phyloP scores from a whole-genome alignment of 2,113 vertebrate species.

The Ctenomys sociabilis region DNA sequence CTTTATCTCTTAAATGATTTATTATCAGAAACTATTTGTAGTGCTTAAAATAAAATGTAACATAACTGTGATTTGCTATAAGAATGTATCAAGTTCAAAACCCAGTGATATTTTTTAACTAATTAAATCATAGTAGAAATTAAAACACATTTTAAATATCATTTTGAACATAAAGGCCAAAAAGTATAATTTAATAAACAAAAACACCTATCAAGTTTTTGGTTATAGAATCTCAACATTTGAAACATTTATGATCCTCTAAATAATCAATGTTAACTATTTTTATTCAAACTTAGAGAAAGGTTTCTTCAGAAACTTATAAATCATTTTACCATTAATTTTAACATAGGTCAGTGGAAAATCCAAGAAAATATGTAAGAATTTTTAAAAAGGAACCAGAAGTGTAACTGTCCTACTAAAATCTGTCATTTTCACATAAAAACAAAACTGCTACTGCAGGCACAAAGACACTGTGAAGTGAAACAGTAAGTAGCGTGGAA shows the following conservation, averaged over 20 bases:
- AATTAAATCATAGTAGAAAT: not conserved
- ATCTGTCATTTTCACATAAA: not conserved
- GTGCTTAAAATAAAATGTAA: not conserved
- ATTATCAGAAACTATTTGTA: conserved; percentile 9
- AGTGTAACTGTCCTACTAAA: not conserved
- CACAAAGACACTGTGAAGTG: not conserved
- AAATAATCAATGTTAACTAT: not conserved
- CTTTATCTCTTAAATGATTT: not conserved
- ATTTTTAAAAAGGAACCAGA: not conserved
- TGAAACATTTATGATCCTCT: not conserved
- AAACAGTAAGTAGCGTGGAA: conserved; percentile 33
- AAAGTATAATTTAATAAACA: conserved; percentile 31
- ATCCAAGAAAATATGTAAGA: conserved; percentile 1
- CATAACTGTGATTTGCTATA: not conserved
- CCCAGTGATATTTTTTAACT: conserved; percentile 1
- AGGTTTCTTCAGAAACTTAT: not conserved
- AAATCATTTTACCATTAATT: conserved; percentile 4
- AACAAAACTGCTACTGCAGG: not conserved
- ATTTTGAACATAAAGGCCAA: not conserved
- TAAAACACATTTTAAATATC: conserved; percentile 20
- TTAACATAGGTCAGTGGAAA: not conserved
- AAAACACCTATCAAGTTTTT: not conserved
- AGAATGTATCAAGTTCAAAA: conserved; percentile 40
- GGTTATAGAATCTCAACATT: conserved; percentile 18
- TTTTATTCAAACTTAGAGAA: conserved; percentile 31